Percentiles rank a stretch among this genome's conserved stretches.
Conservation (phyloP, 2,113 vertebrate genomes). For the Vireo altiloquus region DNA sequence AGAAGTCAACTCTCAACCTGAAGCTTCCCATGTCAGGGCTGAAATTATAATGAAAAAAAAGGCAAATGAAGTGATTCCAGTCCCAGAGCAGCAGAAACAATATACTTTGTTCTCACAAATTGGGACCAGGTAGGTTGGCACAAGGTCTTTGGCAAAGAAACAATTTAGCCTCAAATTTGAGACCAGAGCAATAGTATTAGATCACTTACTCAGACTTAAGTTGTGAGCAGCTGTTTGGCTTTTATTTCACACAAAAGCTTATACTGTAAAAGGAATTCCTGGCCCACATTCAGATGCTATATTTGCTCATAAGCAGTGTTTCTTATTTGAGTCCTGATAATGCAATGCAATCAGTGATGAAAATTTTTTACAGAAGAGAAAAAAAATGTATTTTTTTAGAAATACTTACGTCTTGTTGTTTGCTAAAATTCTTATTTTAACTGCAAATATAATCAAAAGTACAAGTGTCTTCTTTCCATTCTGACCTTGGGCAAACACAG, state of each 20-base stretch:
- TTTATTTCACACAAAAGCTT: constrained; percentile 63
- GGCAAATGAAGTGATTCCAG: constrained; percentile 9
- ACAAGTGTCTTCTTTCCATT: not conserved
- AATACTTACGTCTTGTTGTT: not conserved
- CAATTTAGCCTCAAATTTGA: constrained; percentile 38
- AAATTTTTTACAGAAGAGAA: constrained; percentile 22
- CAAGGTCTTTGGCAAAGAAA: constrained; percentile 24
- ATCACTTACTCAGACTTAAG: constrained; percentile 50
- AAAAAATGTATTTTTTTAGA: not conserved
- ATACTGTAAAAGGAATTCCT: constrained; percentile 62
- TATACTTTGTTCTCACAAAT: constrained; percentile 62
- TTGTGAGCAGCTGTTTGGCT: constrained; percentile 68
- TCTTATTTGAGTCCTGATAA: constrained; percentile 63
- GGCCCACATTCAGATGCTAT: constrained; percentile 52
- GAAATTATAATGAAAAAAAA: not conserved
- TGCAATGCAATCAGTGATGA: constrained; percentile 46
- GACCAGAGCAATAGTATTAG: constrained; percentile 54
- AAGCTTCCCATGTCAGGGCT: not conserved
- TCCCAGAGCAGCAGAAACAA: constrained; percentile 21
- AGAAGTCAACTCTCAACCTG: not conserved
- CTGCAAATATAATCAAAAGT: not conserved
- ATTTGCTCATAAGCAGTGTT: constrained; percentile 56
- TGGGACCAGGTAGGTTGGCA: constrained; percentile 65
- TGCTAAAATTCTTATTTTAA: not conserved
- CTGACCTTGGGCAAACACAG: not conserved